phyloP scores from a whole-genome alignment of 2,888 invertebrate species.

The Gisinianus flammeolus region DNA sequence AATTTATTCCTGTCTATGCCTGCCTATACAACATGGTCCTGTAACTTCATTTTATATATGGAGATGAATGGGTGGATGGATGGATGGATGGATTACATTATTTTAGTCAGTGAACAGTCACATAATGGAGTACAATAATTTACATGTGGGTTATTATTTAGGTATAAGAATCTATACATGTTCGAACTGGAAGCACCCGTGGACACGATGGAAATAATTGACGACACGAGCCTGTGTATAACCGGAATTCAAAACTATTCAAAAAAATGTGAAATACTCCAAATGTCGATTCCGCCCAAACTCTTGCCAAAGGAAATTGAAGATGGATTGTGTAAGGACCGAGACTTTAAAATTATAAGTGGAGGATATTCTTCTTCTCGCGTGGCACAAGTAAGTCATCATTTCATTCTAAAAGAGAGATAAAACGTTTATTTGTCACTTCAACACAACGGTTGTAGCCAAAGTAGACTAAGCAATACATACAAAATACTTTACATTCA shows the following conservation, averaged over 20 bases:
- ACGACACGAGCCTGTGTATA: conserved; percentile 52
- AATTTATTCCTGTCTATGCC: no score
- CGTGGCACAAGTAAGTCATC: conserved; percentile 48
- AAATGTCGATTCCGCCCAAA: conserved; percentile 56
- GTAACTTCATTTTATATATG: no score
- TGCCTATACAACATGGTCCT: no score
- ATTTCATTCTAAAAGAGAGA: not conserved
- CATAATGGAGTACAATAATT: no score
- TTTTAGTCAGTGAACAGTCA: no score
- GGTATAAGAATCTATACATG: conserved; percentile 56
- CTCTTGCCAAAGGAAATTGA: conserved; percentile 51
- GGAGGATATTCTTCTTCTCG: conserved; percentile 54
- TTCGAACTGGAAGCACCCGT: conserved; percentile 57
- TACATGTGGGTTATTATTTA: conserved; percentile 19
- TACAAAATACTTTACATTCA: no score
- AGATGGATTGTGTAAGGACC: conserved; percentile 57
- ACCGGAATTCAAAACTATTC: conserved; percentile 55
- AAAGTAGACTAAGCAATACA: no score
- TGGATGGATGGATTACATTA: no score
- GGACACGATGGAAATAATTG: conserved; percentile 52
- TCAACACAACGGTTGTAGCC: no score
- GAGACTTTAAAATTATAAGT: conserved; percentile 57
- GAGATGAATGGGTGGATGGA: no score
- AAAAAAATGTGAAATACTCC: conserved; percentile 55
- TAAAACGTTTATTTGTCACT: no score